phyloP scores from a whole-genome alignment of 2,113 vertebrate species.

The Psettodes erumei region DNA sequence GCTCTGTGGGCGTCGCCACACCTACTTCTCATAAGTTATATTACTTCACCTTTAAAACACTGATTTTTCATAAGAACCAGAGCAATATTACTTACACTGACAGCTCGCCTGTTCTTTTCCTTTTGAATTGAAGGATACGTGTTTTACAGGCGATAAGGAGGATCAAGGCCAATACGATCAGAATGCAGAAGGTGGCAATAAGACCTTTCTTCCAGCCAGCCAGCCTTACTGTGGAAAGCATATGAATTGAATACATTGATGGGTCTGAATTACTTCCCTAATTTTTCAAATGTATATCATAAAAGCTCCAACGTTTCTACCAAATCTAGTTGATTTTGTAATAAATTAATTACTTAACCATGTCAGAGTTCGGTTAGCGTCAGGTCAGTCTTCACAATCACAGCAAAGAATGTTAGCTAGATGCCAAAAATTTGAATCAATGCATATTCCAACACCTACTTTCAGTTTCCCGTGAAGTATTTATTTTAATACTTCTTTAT shows the following conservation, averaged over 20 bases:
- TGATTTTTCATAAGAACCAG: not conserved
- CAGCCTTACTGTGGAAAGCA: constrained; percentile 75
- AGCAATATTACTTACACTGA: constrained; percentile 77
- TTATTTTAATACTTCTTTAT: not conserved
- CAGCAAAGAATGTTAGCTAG: no score
- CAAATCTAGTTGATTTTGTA: no score
- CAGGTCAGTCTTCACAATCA: not conserved
- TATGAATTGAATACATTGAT: not conserved
- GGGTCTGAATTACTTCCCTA: not conserved
- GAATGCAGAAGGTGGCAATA: constrained; percentile 66
- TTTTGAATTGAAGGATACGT: constrained; percentile 46
- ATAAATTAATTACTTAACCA: no score
- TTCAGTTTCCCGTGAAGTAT: not conserved
- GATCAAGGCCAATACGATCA: constrained; percentile 64
- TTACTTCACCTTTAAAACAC: not conserved
- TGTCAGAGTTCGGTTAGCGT: not conserved
- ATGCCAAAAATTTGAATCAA: not conserved
- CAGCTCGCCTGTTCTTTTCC: constrained; percentile 53
- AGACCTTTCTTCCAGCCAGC: constrained; percentile 81
- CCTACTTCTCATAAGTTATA: not conserved
- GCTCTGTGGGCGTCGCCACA: not conserved
- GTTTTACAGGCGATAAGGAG: constrained; percentile 67
- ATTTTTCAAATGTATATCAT: no score
- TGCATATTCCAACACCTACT: not conserved
- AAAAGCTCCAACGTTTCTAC: no score